phyloP scores from a whole-genome alignment of 2,113 vertebrate genomes.

The Dasyprocta punctata region DNA sequence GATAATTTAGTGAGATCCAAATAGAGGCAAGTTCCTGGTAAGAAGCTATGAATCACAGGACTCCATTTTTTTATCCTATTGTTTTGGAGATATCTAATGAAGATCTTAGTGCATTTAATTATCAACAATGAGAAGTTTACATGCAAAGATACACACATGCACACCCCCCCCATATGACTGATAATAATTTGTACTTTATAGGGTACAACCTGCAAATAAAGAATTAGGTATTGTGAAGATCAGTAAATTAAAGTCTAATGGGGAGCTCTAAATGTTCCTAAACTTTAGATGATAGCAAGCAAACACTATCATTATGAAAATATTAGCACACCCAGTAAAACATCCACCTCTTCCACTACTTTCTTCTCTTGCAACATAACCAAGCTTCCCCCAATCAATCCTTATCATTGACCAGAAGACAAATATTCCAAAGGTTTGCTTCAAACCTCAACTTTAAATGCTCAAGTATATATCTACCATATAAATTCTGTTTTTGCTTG shows the following conservation, averaged over 20 bases:
- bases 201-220: neutral
- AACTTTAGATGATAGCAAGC: neutral
- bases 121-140: neutral
- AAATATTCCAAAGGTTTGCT: neutral
- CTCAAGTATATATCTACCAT: neutral
- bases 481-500: neutral
- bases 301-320: neutral
- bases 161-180: neutral
- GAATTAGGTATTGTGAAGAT: neutral
- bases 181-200: neutral
- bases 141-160: neutral
- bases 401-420: neutral
- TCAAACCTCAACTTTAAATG: neutral
- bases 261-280: neutral
- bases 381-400: neutral
- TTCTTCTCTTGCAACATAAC: neutral
- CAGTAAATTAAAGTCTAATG: neutral
- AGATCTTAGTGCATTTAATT: neutral
- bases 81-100: neutral
- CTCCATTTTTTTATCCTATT: neutral
- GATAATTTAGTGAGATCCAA: neutral
- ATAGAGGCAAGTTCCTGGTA: neutral
- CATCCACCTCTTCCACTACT: neutral
- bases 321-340: neutral
- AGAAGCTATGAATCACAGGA: neutral